Evolutionary conservation across 2,113 vertebrate species (phyloP), one percentile per base, ranked within the genome.

Genomic region (Marcusenius ussheri): DNA sequence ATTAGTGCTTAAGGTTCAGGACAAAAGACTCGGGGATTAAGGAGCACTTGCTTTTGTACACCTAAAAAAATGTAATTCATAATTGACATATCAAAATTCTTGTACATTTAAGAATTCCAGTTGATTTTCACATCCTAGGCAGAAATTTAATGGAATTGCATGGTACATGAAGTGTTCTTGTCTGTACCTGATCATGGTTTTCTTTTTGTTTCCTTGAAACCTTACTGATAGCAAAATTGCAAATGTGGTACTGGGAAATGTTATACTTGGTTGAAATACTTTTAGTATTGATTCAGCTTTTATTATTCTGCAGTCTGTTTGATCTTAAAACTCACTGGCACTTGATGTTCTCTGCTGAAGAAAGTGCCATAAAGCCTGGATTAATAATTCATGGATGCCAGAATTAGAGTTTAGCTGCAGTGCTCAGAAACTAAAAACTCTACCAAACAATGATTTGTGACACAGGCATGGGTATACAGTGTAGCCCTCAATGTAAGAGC

Each of bases 341-440:
- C 92, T 94, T 93, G 93, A 95, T 95, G 93, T 93, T 94, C 92
- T 94, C 92, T 91, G 91, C 91, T 93, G 92, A 93, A 93, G 92
- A 95, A 94, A 93, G 91, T 94, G 94, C 93, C 90, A 95, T 95
- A 95, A 95, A 95, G 91, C 90, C 89, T 85, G 83, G 92, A 95
- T 96, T 93, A 96, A 96, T 96, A 95, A 96, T 96, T 96, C 95
- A 96, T 96, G 92, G 27, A 94, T 31, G 58, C 93, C 93, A 93
- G 92, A 95, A 95, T 95, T 94, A 94, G 94, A 95, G 94, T 94
- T 94, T 93, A 93, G 93, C 93, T 91, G 93, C 91, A 91, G 91
- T 94, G 93, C 92, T 93, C 91, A 91, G 91, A 95, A 94, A 94
- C 90, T 90, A 91, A 93, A 93, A 91, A 94, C 94, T 93, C 91